Percentiles rank a stretch among this genome's conserved stretches.
phyloP scores from a whole-genome alignment of 2,797 vertebrate species.

The Clamator glandarius region DNA sequence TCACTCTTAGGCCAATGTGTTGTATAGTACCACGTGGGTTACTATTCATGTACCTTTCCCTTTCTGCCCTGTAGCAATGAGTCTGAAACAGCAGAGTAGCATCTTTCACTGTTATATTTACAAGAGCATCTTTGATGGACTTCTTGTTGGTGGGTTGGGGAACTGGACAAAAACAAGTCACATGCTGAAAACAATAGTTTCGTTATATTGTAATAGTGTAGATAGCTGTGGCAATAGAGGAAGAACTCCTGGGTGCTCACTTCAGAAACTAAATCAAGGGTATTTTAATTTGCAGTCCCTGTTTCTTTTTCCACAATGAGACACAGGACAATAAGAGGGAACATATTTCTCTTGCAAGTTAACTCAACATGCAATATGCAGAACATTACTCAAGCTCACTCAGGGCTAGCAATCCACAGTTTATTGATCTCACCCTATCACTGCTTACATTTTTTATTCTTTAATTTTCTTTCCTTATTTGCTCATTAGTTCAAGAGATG shows the following conservation, averaged over 20 bases:
- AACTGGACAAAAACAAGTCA: slow-evolving; percentile 39
- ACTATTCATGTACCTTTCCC: background rate
- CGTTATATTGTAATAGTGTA: slow-evolving; percentile 38
- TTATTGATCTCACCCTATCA: slow-evolving; percentile 78
- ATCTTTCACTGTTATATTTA: background rate
- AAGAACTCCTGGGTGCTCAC: slow-evolving; percentile 65
- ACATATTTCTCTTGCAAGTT: slow-evolving; percentile 78
- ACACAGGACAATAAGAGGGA: slow-evolving; percentile 57
- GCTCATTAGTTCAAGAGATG: slow-evolving; percentile 73
- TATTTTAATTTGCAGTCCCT: slow-evolving; percentile 77
- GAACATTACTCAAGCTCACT: slow-evolving; percentile 74
- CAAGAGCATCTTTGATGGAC: background rate
- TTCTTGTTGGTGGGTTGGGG: background rate
- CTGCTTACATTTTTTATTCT: slow-evolving; percentile 80
- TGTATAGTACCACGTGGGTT: background rate
- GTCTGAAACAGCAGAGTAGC: background rate
- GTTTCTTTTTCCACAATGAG: slow-evolving; percentile 62
- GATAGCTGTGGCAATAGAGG: background rate
- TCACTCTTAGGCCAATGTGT: background rate
- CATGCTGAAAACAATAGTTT: slow-evolving; percentile 48
- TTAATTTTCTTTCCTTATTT: slow-evolving; percentile 81
- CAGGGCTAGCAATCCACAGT: slow-evolving; percentile 73
- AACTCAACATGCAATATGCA: slow-evolving; percentile 76
- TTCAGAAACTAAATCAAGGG: slow-evolving; percentile 75
- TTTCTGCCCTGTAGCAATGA: background rate